These are phyloP conservation scores for Caenorhabditis remanei DNA, from an alignment of 1,140 invertebrate genomes.

Conservation along the genomic window DNA sequence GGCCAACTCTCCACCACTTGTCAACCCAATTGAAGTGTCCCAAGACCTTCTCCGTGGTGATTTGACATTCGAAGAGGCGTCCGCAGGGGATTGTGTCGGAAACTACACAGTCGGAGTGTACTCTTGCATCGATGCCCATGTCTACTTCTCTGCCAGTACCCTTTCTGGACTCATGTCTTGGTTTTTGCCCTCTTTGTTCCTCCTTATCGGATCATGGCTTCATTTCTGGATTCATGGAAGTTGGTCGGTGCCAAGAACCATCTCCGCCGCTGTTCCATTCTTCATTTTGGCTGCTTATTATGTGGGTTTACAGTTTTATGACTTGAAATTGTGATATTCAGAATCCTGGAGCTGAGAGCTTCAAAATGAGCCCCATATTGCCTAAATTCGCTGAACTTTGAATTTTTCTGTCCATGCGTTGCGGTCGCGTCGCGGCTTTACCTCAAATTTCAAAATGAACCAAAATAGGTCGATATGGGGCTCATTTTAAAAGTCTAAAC, in stretches of 20 bases:
- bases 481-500: too few relatives aligned
- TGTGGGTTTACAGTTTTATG: constrained; percentile 65
- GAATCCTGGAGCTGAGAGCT: background rate
- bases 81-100: constrained; percentile 73
- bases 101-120: constrained; percentile 71
- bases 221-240: constrained; percentile 75
- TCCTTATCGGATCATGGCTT: constrained; percentile 72
- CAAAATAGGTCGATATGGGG: too few relatives aligned
- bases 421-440: too few relatives aligned
- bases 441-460: too few relatives aligned
- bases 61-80: constrained; percentile 70
- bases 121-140: constrained; percentile 72
- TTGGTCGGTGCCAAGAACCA: constrained; percentile 75
- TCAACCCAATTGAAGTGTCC: constrained; percentile 74
- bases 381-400: too few relatives aligned
- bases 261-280: constrained; percentile 74
- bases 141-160: constrained; percentile 66
- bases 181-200: constrained; percentile 71
- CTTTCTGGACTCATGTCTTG: constrained; percentile 60
- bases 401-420: too few relatives aligned
- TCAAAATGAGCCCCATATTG: too few relatives aligned
- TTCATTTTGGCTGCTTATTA: constrained; percentile 73
- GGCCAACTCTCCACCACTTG: constrained; percentile 74
- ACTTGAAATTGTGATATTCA: background rate
- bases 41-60: constrained; percentile 64